Evolutionary conservation across 2,888 invertebrate genomes (phyloP), one percentile per base, ranked within the genome.

Genomic region (Cheilosia grossa): DNA sequence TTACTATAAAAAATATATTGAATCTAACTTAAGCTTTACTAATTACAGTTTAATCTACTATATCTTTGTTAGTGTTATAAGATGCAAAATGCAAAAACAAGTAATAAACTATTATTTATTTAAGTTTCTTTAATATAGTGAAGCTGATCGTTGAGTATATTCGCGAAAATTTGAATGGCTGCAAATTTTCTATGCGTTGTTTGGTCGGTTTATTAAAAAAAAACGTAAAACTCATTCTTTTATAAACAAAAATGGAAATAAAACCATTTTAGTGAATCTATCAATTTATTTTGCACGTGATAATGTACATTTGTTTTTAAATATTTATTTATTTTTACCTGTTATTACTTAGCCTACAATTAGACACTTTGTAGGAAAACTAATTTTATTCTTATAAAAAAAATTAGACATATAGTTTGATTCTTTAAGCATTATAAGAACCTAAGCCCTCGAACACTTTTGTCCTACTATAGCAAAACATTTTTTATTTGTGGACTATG

Each of bases 141-240:
- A 15, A 17, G 63, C 61, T 74, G 58, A 63, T 58, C 44, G 44
- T 40, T 44, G 56, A 63, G 87, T 66, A 79, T 87, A 70, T 73
- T 86, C 90, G 89, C 89, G 88, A 90, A 33, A 87, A 89, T 90
- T 92, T 92, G 92, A 92, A 92, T 92, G 92, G 92, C 92, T 92
- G 92, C 92, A 92, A 91, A 90, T 90, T 89, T 89, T 88, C 87
- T 80, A 86, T 40, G 87, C 81, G 87, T 88, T 88, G 86, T 87
- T 83, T 56, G 40, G 72, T 73, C 77, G 63, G 67, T 53, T 42
- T 27, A 47, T 37, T 21, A 21, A 21, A 15, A 15, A 30, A 53
- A 78, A 47, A 78, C 75, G 63, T 73, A 79, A 82, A 82, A 82
- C 79, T 44, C 59, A 47, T 44, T 61, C 44, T 61, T 63, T 37